Evolutionary conservation across 2,113 vertebrate genomes (phyloP).

Genomic region (Nymphicus hollandicus): DNA sequence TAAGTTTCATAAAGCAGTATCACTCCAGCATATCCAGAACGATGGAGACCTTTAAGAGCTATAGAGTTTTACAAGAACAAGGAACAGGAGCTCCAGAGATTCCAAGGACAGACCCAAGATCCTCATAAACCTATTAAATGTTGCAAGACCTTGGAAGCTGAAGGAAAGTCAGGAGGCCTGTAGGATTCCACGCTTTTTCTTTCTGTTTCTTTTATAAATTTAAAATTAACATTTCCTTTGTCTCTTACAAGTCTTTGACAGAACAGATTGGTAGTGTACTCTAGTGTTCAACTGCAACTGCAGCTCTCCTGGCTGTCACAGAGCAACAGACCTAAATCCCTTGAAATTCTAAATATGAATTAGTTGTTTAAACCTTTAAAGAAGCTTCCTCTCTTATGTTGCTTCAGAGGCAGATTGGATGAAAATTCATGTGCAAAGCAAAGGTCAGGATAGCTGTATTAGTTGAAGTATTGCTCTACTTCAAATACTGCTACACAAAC

Average conservation of each 20-base stretch:
- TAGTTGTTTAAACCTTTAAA: not conserved
- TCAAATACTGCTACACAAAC: not conserved
- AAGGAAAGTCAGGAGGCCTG: not conserved
- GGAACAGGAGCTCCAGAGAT: not conserved
- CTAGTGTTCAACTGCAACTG: not conserved
- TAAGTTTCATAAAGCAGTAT: not conserved
- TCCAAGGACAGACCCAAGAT: not conserved
- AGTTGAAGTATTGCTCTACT: not conserved
- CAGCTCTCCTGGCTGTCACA: not conserved
- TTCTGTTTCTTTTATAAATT: not conserved
- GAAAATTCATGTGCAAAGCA: conserved; percentile 6
- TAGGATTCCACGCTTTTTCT: not conserved
- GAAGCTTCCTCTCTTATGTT: not conserved
- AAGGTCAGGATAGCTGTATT: not conserved
- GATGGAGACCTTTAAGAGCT: not conserved
- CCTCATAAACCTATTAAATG: not conserved
- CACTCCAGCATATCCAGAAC: not conserved
- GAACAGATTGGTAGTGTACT: not conserved
- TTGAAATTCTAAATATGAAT: not conserved
- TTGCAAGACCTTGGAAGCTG: not conserved
- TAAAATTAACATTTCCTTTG: conserved; percentile 13
- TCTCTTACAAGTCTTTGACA: not conserved
- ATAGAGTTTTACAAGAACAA: not conserved
- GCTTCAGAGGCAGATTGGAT: not conserved
- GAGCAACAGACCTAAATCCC: not conserved